Conservation (phyloP, 1,140 invertebrate genomes). For the Drosophila ambigua region DNA sequence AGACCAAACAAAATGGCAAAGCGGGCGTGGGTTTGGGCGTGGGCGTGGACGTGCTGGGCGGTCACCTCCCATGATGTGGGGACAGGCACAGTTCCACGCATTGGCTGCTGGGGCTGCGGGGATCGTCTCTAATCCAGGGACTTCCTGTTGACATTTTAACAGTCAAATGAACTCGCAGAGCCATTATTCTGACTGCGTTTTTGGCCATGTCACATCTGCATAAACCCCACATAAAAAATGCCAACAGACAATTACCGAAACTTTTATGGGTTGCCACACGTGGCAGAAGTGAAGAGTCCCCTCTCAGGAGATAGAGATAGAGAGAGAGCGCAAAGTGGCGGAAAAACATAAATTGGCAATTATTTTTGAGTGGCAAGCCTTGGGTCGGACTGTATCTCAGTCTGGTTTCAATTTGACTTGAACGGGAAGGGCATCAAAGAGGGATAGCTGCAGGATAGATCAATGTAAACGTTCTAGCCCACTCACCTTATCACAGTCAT, state of each 20-base stretch:
- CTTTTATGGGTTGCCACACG: slow-evolving; percentile 54
- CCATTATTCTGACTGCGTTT: slow-evolving; percentile 42
- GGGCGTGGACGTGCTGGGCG: not conserved
- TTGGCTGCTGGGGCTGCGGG: slow-evolving; percentile 7
- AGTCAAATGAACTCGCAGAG: slow-evolving; percentile 49
- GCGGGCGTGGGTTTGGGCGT: not conserved
- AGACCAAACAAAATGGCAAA: slow-evolving; percentile 25
- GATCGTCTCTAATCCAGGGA: slow-evolving; percentile 34
- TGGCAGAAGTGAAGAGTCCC: slow-evolving; percentile 9
- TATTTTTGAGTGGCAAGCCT: slow-evolving; percentile 24
- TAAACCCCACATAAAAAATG: slow-evolving; percentile 71
- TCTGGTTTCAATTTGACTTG: not conserved
- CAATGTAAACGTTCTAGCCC: no score
- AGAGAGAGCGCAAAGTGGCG: no score
- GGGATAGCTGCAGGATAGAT: no score
- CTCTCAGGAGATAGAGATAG: slow-evolving; percentile 10
- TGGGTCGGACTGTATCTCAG: not conserved
- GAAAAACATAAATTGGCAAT: slow-evolving; percentile 24
- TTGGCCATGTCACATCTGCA: slow-evolving; percentile 67
- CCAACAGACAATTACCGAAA: slow-evolving; percentile 84
- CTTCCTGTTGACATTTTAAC: slow-evolving; percentile 72
- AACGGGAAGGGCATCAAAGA: no score
- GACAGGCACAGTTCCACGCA: not conserved
- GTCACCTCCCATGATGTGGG: not conserved
- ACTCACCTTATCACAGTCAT: slow-evolving; percentile 83